These are phyloP conservation scores for Embidobia sp. DNA, from an alignment of 2,888 invertebrate genomes.

Conservation along the genomic window DNA sequence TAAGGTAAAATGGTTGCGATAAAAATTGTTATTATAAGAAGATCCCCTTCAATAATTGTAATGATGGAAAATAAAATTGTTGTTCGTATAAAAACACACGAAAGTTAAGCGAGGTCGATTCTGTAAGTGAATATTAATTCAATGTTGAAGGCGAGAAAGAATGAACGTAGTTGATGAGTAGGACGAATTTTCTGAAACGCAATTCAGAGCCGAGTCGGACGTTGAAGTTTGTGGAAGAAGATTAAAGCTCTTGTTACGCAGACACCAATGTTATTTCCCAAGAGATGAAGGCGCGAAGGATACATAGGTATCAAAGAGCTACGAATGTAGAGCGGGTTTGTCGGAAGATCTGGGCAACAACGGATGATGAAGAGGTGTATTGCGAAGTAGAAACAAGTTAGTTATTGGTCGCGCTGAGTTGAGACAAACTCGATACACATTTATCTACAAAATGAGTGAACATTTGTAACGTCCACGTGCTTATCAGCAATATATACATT, in stretches of 20 bases:
- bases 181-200: conserved; percentile 54
- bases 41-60: no score
- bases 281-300: conserved; percentile 56
- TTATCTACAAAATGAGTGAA: conserved; percentile 52
- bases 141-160: neutral
- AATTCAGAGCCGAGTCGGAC: conserved; percentile 40
- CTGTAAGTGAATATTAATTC: conserved; percentile 10
- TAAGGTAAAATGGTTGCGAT: no score
- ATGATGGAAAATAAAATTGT: no score
- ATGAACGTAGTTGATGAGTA: conserved; percentile 29
- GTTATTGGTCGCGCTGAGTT: conserved; percentile 67
- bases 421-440: conserved; percentile 58
- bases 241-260: conserved; percentile 67
- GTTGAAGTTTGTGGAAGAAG: conserved; percentile 63
- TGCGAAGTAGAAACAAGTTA: conserved; percentile 69
- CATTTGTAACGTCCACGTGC: conserved; percentile 54
- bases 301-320: conserved; percentile 53
- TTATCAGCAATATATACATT: conserved; percentile 17
- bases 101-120: conserved; percentile 8
- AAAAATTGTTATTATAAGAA: no score
- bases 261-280: conserved; percentile 69
- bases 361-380: conserved; percentile 67
- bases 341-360: conserved; percentile 42
- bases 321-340: conserved; percentile 47
- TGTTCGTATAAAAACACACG: no score